Percentiles rank a stretch among this genome's conserved stretches.
Conservation (phyloP, 2,797 vertebrate genomes). For the Polyboroides typus region DNA sequence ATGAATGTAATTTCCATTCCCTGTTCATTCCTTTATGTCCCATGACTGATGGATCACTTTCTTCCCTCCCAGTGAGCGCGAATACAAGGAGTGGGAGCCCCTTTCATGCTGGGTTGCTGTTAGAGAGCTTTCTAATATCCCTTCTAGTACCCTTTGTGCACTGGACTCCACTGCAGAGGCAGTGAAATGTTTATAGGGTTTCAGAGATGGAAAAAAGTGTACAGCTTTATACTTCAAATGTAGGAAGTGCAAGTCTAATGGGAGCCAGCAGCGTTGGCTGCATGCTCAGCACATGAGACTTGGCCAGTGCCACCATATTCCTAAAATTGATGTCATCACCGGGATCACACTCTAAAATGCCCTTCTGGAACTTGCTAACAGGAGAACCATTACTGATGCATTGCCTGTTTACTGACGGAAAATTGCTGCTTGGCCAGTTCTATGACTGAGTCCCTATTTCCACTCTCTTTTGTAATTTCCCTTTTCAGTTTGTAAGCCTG, state of each 20-base stretch:
- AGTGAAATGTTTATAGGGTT: background rate
- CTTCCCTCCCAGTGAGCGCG: rapidly evolving
- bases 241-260: background rate
- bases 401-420: background rate
- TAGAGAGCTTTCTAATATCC: background rate
- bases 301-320: background rate
- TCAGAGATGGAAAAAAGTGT: background rate
- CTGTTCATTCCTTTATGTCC: background rate
- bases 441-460: background rate
- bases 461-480: background rate
- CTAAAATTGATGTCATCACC: background rate
- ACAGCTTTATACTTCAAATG: no score
- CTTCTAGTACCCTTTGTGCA: background rate
- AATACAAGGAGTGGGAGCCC: background rate
- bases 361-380: background rate
- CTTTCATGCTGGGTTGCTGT: background rate
- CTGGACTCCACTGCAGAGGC: background rate
- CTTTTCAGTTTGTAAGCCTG: background rate
- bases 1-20: background rate
- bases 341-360: background rate
- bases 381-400: background rate
- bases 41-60: background rate
- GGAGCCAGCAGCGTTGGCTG: background rate
- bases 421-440: background rate
- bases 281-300: background rate